Evolutionary conservation across 2,888 invertebrate genomes (phyloP), one percentile per base, ranked within the genome.

Genomic region (Macrophya annulata): DNA sequence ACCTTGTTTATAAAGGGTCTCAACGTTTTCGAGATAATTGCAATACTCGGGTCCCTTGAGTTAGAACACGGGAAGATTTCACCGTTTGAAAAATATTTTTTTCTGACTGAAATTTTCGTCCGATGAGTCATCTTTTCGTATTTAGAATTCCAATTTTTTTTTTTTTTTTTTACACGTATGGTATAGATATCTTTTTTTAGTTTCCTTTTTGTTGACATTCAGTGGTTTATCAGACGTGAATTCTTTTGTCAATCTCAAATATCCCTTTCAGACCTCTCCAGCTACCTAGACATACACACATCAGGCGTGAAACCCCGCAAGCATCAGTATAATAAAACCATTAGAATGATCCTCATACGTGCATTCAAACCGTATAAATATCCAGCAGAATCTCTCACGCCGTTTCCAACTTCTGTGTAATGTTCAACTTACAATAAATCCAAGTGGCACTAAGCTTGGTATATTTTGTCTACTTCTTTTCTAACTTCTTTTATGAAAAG

Each of bases 351-450:
- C 93, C 93, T 92, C 93, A 91, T 93, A 91, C 91, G 93, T 90
- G 93, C 92, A 93, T 93, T 93, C 93, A 92, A 93, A 93, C 91
- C 92, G 92, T 92, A 93, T 93, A 93, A 93, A 93, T 93, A 93
- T 93, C 93, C 90, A 90, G 89, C 89, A 89, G 91, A 92, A 93
- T 92, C 92, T 91, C 92, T 90, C 90, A 91, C 89, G 91, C 91
- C 90, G 91, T 92, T 92, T 91, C 92, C 92, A 92, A 92, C 92
- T 92, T 92, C 90, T 90, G 90, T 90, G 91, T 91, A 92, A 92
- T 89, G 90, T 90, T 91, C 89, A 92, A 91, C 91, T 91, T 89
- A 90, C 90, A 91, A 93, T 93, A 93, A 93, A 93, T 93, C 92
- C 92, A 88, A 90, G 90, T 90, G 88, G 83, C 84, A 85, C 85